Evolutionary conservation across 2,113 vertebrate species (phyloP).

Genomic region (Zapus hudsonius): DNA sequence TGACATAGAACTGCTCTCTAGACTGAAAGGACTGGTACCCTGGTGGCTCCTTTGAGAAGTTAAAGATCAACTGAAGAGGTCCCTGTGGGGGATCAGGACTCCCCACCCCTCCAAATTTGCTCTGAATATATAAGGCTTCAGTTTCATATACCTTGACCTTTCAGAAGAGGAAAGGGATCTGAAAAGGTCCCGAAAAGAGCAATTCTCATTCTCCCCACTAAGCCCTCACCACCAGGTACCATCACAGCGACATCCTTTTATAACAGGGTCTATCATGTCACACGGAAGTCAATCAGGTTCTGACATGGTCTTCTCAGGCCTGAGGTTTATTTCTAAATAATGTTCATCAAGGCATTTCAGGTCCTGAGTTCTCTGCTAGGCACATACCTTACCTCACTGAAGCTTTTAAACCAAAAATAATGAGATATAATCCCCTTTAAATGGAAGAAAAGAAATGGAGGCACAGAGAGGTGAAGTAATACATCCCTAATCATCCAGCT

Average conservation of each 20-base stretch:
- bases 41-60: not conserved
- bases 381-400: not conserved
- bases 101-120: too few relatives aligned
- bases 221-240: not conserved
- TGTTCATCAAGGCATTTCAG: not conserved
- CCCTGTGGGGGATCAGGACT: not conserved
- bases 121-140: not conserved
- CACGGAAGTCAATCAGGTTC: not conserved
- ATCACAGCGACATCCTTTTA: not conserved
- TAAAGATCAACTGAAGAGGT: not conserved
- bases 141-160: not conserved
- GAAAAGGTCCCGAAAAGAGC: not conserved
- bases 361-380: not conserved
- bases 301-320: not conserved
- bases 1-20: not conserved
- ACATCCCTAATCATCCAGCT: not conserved
- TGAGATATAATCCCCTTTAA: not conserved
- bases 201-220: too few relatives aligned
- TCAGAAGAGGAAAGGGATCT: not conserved
- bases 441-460: conserved; percentile 17
- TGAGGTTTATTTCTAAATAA: not conserved
- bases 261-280: not conserved
- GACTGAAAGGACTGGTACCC: not conserved
- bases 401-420: not conserved
- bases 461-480: not conserved